Evolutionary conservation across 1,140 invertebrate genomes (phyloP).

Genomic region (Drosophila auraria): DNA sequence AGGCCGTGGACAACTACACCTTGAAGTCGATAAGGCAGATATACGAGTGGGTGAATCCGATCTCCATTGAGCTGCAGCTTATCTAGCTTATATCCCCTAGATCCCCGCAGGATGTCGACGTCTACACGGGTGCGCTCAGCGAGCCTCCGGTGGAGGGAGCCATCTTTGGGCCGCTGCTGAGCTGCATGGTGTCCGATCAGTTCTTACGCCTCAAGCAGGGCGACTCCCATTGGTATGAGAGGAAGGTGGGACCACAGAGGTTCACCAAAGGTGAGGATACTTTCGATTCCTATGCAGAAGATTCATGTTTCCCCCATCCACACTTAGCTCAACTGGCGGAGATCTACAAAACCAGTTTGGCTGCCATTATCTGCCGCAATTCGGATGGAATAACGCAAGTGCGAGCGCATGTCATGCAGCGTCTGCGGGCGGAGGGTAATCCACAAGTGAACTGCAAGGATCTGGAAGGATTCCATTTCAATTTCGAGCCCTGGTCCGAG

Average conservation of each 20-base stretch:
- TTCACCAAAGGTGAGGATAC: slow-evolving; percentile 88
- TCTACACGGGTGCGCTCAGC: slow-evolving; percentile 94
- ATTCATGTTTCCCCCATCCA: not conserved
- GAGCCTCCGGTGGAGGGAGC: slow-evolving; percentile 89
- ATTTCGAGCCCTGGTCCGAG: slow-evolving; percentile 87
- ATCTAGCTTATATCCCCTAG: slow-evolving; percentile 76
- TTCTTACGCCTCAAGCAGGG: slow-evolving; percentile 92
- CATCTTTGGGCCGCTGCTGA: slow-evolving; percentile 93
- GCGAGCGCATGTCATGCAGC: slow-evolving; percentile 92
- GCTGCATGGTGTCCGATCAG: slow-evolving; percentile 94
- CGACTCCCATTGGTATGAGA: slow-evolving; percentile 96
- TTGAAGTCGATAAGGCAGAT: slow-evolving; percentile 88
- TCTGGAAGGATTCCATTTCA: slow-evolving; percentile 85
- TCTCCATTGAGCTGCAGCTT: not conserved
- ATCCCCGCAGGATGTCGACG: slow-evolving; percentile 92
- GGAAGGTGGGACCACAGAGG: slow-evolving; percentile 87
- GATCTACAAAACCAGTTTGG: slow-evolving; percentile 93
- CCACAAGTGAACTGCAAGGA: slow-evolving; percentile 88
- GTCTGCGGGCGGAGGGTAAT: slow-evolving; percentile 87
- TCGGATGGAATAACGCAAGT: slow-evolving; percentile 90
- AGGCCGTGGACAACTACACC: slow-evolving; percentile 88
- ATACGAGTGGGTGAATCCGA: slow-evolving; percentile 87
- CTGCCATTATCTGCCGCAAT: slow-evolving; percentile 95
- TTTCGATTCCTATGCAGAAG: not conserved
- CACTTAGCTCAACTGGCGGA: slow-evolving; percentile 92